Evolutionary conservation across 2,888 invertebrate species (phyloP).

Genomic region (Troglohyphantes excavatus): DNA sequence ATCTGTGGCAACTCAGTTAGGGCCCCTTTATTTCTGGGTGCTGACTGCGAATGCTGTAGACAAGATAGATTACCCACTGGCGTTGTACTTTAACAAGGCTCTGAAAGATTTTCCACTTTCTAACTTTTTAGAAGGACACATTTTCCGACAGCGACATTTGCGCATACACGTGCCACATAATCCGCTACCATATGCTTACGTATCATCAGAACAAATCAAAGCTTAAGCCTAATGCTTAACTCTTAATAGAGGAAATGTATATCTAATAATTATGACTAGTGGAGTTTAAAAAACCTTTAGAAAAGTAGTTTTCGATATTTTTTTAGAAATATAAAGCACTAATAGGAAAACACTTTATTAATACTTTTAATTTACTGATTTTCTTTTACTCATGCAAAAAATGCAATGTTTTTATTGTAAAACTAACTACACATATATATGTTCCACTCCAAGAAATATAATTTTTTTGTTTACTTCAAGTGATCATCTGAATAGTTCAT

Average conservation of each 20-base stretch:
- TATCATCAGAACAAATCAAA: conserved; percentile 54
- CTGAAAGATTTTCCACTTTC: conserved; percentile 75
- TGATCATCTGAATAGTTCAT: not conserved
- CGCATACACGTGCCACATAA: conserved; percentile 75
- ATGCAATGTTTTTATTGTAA: too few species aligned
- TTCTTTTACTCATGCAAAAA: too few species aligned
- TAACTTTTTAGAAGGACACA: conserved; percentile 38
- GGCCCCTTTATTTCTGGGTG: conserved; percentile 80
- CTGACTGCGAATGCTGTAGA: conserved; percentile 80
- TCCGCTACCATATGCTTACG: conserved; percentile 76
- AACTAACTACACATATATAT: not conserved
- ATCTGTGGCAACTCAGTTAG: conserved; percentile 79
- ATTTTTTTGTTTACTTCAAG: not conserved
- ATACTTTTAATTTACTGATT: too few species aligned
- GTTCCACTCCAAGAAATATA: not conserved
- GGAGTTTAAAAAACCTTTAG: too few species aligned
- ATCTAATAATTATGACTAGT: not conserved
- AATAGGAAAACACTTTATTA: too few species aligned
- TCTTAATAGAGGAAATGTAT: too few species aligned
- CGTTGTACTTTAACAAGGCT: conserved; percentile 78
- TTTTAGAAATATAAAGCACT: too few species aligned
- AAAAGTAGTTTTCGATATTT: too few species aligned
- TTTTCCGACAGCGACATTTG: conserved; percentile 64
- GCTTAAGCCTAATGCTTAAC: not conserved
- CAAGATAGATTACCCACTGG: conserved; percentile 78